Evolutionary conservation across 2,113 vertebrate species (phyloP).

Genomic region (Atherinomorus stipes): DNA sequence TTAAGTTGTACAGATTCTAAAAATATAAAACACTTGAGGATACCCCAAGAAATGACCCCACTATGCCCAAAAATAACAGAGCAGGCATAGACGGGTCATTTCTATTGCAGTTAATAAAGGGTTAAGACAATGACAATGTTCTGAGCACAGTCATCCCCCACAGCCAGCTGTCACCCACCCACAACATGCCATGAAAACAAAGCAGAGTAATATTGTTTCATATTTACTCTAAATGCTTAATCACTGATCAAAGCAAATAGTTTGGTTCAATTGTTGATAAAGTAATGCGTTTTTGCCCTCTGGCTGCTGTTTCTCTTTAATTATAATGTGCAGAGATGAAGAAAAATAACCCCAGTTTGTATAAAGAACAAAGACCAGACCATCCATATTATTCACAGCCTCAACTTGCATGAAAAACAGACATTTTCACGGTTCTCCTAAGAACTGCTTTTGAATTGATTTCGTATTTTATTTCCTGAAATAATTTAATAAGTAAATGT

Average conservation of each 20-base stretch:
- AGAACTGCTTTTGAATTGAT: too few species aligned
- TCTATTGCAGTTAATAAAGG: too few species aligned
- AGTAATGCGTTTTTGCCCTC: not conserved
- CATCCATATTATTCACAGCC: too few species aligned
- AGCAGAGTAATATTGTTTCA: conserved; percentile 25
- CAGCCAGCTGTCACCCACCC: conserved; percentile 59
- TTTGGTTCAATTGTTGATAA: conserved; percentile 7
- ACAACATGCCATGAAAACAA: conserved; percentile 41
- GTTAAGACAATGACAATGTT: conserved; percentile 61
- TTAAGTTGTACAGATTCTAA: too few species aligned
- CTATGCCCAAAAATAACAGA: too few species aligned
- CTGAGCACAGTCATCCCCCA: conserved; percentile 35
- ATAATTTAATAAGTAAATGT: too few species aligned
- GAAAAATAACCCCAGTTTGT: not conserved
- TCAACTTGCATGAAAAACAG: too few species aligned
- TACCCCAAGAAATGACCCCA: too few species aligned
- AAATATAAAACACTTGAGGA: too few species aligned
- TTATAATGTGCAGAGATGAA: conserved; percentile 2
- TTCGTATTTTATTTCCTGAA: too few species aligned
- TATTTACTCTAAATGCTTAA: conserved; percentile 2
- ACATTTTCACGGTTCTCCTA: too few species aligned
- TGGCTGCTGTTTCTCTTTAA: not conserved
- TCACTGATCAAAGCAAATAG: not conserved
- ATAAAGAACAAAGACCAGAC: conserved; percentile 28
- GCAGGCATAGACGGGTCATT: too few species aligned